Evolutionary conservation across 2,113 vertebrate species (phyloP), one percentile per base, ranked within the genome.

Genomic region (Azemiops feae): DNA sequence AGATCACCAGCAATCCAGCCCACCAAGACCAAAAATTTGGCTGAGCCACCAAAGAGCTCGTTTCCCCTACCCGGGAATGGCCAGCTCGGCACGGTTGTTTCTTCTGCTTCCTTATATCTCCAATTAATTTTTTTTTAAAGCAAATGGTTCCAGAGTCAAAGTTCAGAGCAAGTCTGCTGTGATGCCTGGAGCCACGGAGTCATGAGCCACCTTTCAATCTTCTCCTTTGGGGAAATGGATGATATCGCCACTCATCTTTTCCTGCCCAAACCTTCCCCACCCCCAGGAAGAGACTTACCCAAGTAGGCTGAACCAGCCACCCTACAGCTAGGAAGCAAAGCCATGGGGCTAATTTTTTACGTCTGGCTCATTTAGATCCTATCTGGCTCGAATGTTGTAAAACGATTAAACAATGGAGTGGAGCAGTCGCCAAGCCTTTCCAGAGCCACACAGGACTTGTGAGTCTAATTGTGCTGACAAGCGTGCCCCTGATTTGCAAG

Each of bases 351-450:
- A 85, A 89, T 88, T 89, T 60, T 89, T 90, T n/a, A 74, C 14
- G 64, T 93, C 90, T 93, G 53, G 7, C 90, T 88, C 53, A 53
- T 53, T 89, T 89, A 93, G 93, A 91, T 93, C 69, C 53, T 91
- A 85, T 91, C 92, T 60, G 2, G n/a, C 47, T 43, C 43, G 0
- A 58, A 23, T 10, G 10, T 57, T 8, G 47, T 81, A 22, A 52
- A 93, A 30, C 39, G n/a, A 53, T n/a, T 34, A 85, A 85, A 34
- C 52, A 43, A 34, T 5, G 12, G n/a, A 50, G 34, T 50, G 22
- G 18, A 64, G 92, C 45, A 5, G 87, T 85, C 69, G 60, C 85
- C 6, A 8, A 22, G 53, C 30, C 58, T 34, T 27, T 14, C 87
- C 81, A 53, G 60, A 89, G 27, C 74, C 81, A 39, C 81, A 4